Conservation (phyloP, 1,140 invertebrate species). For the Kradibia gibbosae region DNA sequence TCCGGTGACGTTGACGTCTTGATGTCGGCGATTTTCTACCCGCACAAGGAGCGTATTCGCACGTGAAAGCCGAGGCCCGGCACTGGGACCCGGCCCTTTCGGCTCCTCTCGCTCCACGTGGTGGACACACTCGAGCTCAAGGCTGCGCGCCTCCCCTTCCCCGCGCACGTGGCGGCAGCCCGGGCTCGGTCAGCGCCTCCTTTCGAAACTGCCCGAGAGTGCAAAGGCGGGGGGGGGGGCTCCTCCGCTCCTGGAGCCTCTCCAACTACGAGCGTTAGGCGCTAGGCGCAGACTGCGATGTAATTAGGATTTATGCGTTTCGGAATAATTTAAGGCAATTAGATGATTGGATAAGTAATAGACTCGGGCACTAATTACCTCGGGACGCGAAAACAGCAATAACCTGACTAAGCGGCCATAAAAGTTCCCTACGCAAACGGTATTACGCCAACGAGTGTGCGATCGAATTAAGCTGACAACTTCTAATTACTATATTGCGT, state of each 20-base stretch:
- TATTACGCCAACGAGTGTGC: not conserved
- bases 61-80: no score
- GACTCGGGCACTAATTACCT: constrained; percentile 16
- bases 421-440: not conserved
- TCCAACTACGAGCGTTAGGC: no score
- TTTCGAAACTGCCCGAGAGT: no score
- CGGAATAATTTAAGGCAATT: constrained; percentile 21
- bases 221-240: no score
- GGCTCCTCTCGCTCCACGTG: no score
- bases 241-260: no score
- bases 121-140: no score
- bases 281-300: not conserved
- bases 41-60: no score
- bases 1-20: not conserved
- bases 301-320: constrained; percentile 24
- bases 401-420: constrained; percentile 17
- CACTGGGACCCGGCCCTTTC: no score
- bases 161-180: no score
- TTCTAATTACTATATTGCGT: constrained; percentile 19
- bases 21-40: not conserved
- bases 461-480: not conserved
- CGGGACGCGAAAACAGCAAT: not conserved
- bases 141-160: no score
- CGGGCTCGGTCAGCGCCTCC: no score
- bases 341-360: constrained; percentile 24